phyloP scores from a whole-genome alignment of 2,797 vertebrate genomes.

The Sebastes umbrosus region DNA sequence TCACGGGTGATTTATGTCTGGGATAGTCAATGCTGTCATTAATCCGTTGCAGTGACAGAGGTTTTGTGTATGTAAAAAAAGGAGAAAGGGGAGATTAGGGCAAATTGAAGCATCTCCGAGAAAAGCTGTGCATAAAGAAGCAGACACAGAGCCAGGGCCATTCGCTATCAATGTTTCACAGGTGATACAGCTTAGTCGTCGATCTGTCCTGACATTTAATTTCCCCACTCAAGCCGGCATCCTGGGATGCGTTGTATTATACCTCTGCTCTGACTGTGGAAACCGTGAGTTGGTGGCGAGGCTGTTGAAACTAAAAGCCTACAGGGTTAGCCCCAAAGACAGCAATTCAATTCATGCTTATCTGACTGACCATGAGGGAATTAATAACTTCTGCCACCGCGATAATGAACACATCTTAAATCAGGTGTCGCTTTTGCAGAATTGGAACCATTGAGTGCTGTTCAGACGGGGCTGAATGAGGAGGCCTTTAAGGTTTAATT shows the following conservation, averaged over 20 bases:
- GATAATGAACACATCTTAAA: conserved; percentile 34
- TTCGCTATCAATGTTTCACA: conserved; percentile 39
- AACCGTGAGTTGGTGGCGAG: neutral
- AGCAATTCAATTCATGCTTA: conserved; percentile 26
- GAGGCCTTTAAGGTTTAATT: conserved; percentile 18
- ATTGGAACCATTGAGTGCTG: neutral
- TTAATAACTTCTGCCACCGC: conserved; percentile 13
- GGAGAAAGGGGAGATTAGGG: conserved; percentile 31
- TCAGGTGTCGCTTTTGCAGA: neutral
- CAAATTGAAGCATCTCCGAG: conserved; percentile 44
- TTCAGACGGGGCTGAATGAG: neutral
- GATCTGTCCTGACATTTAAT: conserved; percentile 40
- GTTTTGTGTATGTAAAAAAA: conserved; percentile 4
- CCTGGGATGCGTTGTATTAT: neutral
- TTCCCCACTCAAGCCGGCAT: conserved; percentile 30
- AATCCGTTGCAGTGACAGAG: conserved; percentile 35
- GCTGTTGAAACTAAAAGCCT: neutral
- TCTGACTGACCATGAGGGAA: conserved; percentile 30
- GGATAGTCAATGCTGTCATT: conserved; percentile 54
- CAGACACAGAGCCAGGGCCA: neutral
- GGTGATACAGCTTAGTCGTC: conserved; percentile 34
- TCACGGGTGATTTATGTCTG: conserved; percentile 54
- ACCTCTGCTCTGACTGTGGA: conserved; percentile 18
- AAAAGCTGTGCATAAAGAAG: conserved; percentile 36
- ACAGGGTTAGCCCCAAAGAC: neutral